Evolutionary conservation across 1,140 invertebrate species (phyloP).

Genomic region (Brachionus sp.): DNA sequence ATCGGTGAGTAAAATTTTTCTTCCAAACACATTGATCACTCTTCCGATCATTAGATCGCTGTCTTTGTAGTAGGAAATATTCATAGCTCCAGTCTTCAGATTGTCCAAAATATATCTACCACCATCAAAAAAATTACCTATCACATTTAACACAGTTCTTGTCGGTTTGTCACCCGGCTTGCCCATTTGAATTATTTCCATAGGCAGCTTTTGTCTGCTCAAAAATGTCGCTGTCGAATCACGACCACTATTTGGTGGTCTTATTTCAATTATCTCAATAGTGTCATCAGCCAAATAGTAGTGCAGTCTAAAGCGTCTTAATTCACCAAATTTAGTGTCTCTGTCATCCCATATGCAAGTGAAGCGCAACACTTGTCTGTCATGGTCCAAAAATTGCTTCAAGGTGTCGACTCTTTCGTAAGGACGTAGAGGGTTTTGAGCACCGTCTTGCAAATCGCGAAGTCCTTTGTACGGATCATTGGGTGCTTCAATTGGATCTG

Average conservation of each 20-base stretch:
- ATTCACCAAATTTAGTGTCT: constrained; percentile 59
- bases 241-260: constrained; percentile 56
- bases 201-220: constrained; percentile 54
- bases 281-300: constrained; percentile 60
- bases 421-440: constrained; percentile 57
- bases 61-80: constrained; percentile 67
- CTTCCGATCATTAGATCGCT: constrained; percentile 67
- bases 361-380: constrained; percentile 59
- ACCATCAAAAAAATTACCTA: constrained; percentile 65
- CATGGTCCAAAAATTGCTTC: constrained; percentile 59
- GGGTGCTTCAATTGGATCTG: constrained; percentile 48
- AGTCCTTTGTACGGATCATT: constrained; percentile 56
- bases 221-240: constrained; percentile 59
- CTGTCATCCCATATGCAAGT: constrained; percentile 60
- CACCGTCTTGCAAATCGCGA: constrained; percentile 55
- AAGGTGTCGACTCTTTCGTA: constrained; percentile 59
- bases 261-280: constrained; percentile 57
- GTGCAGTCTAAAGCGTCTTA: constrained; percentile 57
- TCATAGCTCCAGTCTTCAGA: constrained; percentile 58
- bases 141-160: constrained; percentile 69
- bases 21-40: constrained; percentile 57
- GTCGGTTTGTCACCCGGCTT: constrained; percentile 65
- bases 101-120: constrained; percentile 64
- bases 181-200: constrained; percentile 59
- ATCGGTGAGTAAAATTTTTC: constrained; percentile 56